Evolutionary conservation across 92 coral and sea anemone genomes (phyloP).

Genomic region (Palythoa grandiflora): DNA sequence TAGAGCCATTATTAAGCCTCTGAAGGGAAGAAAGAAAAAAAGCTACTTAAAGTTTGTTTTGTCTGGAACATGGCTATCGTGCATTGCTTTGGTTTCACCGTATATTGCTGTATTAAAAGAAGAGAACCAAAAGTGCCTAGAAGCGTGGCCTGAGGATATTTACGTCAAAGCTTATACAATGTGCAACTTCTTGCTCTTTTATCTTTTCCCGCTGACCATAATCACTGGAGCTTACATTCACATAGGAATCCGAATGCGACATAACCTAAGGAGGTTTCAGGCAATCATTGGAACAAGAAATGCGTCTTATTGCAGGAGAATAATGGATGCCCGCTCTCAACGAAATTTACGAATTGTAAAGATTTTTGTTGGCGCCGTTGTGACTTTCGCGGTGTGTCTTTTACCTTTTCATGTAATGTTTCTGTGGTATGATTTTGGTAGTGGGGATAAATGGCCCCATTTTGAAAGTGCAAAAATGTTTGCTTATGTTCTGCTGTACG

Average conservation of each 20-base stretch:
- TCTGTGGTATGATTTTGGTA: slow-evolving; percentile 78
- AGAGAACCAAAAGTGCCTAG: slow-evolving; percentile 67
- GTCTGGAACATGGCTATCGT: slow-evolving; percentile 75
- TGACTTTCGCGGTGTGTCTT: slow-evolving; percentile 70
- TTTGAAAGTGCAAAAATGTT: slow-evolving; percentile 56
- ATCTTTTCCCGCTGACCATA: slow-evolving; percentile 83
- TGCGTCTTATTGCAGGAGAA: neutral
- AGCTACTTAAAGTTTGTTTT: slow-evolving; percentile 63
- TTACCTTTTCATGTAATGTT: slow-evolving; percentile 77
- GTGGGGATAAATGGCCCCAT: slow-evolving; percentile 57
- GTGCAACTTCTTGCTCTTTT: slow-evolving; percentile 84
- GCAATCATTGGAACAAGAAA: slow-evolving; percentile 32
- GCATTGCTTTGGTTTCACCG: slow-evolving; percentile 81
- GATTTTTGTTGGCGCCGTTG: slow-evolving; percentile 72
- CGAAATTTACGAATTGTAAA: slow-evolving; percentile 69
- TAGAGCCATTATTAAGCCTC: slow-evolving; percentile 86
- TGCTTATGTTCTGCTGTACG: slow-evolving; percentile 67
- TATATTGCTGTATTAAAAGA: slow-evolving; percentile 75
- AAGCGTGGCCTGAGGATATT: slow-evolving; percentile 78
- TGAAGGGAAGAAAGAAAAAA: slow-evolving; percentile 72
- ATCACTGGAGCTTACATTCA: slow-evolving; percentile 82
- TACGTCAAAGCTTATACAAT: slow-evolving; percentile 83
- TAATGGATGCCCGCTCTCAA: slow-evolving; percentile 45
- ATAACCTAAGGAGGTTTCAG: slow-evolving; percentile 1
- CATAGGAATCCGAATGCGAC: slow-evolving; percentile 71